phyloP scores from a whole-genome alignment of 2,113 vertebrate species.

The Solea senegalensis region DNA sequence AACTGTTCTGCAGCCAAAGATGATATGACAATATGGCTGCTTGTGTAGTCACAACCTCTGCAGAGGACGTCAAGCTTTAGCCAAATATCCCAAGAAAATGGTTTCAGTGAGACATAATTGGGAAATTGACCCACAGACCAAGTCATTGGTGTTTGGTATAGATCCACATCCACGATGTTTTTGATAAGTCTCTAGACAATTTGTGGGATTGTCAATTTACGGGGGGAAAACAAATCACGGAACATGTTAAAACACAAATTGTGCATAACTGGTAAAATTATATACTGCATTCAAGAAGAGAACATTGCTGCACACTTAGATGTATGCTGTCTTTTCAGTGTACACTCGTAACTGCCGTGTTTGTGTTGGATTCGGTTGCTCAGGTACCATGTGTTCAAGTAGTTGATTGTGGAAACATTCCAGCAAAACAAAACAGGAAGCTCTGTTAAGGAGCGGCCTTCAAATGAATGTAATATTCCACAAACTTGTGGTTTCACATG shows the following conservation, averaged over 20 bases:
- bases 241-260: not conserved
- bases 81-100: not conserved
- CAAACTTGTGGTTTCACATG: conserved; percentile 6
- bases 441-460: conserved; percentile 20
- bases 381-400: not conserved
- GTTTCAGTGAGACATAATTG: not conserved
- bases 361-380: not conserved
- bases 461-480: not conserved
- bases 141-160: conserved; percentile 2
- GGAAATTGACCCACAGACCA: not conserved
- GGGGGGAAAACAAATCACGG: too few relatives aligned
- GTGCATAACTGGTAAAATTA: not conserved
- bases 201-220: not conserved
- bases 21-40: not conserved
- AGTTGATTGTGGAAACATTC: conserved; percentile 14
- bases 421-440: conserved; percentile 34
- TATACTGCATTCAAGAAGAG: not conserved
- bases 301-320: too few relatives aligned
- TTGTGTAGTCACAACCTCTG: not conserved
- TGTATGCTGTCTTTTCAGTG: not conserved
- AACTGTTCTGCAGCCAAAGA: not conserved
- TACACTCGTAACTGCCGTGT: not conserved
- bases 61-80: too few relatives aligned
- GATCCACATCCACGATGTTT: not conserved
- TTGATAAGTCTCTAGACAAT: not conserved